Base-by-base conservation (phyloP, 2,113 vertebrate genomes). In the Scolopax mira region DNA sequence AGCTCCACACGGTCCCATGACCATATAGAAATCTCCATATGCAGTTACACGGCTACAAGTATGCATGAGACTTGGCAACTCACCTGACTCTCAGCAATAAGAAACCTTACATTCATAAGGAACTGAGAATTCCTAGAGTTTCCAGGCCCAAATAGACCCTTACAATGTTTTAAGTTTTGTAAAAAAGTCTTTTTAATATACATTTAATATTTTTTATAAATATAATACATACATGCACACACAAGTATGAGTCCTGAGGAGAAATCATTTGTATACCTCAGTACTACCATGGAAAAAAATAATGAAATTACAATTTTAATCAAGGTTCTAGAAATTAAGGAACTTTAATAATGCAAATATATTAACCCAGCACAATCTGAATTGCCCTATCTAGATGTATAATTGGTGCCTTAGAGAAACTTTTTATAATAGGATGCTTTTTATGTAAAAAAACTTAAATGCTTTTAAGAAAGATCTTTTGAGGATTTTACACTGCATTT, bases 191-290 rank as follows among this genome's bases (percentile, higher is more conserved):
- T 58, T 52, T 71, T 9, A 9, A 0, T n/a, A 7, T 71, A 62
- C 23, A 62, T 18, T 28, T 62, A 41, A 19, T 62, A 14, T 49
- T 49, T 74, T 73, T 82, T 9, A 21, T n/a, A 14, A 22, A 37
- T 17, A 28, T 11, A 49, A 49, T 39, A 52, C 8, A 58, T 19
- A n/a, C 17, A 52, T 31, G 37, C 3, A 65, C 1, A 77, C 15
- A 73, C 2, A 24, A 3, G 0, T 19, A 55, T 48, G 13, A 44
- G 28, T 54, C 25, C 41, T 0, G 0, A 61, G 49, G 24, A 66
- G 3, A 70, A 72, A 22, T 31, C 17, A 61, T n/a, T 27, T 64
- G 23, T 62, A 48, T 5, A 33, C 4, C 5, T 89, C 30, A 64
- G 21, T 13, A 72, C 24, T 39, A 55, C 51, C 44, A 12, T 6